A percentile compares a stretch with the other conserved stretches of the same genome.
Evolutionary conservation across 1,140 invertebrate species (phyloP).

Genomic region (Oncopodura yosiiana): DNA sequence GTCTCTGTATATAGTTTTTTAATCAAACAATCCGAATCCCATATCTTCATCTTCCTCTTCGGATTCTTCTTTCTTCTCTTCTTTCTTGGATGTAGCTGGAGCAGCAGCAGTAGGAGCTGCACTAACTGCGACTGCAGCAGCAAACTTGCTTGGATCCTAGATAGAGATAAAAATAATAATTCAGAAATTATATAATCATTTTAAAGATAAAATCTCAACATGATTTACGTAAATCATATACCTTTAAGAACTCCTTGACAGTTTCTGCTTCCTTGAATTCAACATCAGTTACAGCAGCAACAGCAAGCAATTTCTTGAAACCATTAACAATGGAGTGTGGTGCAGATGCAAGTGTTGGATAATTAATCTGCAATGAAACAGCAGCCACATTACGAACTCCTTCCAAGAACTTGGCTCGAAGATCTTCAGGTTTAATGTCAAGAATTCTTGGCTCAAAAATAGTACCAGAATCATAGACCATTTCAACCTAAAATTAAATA

Average conservation of each 20-base stretch:
- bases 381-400: conserved; percentile 90
- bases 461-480: conserved; percentile 97
- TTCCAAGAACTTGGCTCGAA: conserved; percentile 49
- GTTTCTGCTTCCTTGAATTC: conserved; percentile 88
- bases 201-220: conserved; percentile 2
- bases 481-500: conserved; percentile 43
- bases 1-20: no score
- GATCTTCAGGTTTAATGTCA: conserved; percentile 95
- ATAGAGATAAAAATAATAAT: conserved; percentile 37
- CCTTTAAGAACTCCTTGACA: conserved; percentile 82
- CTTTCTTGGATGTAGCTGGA: conserved; percentile 58
- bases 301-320: conserved; percentile 93
- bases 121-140: conserved; percentile 51
- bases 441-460: conserved; percentile 93
- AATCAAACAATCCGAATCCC: conserved; percentile 93
- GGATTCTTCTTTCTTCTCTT: conserved; percentile 61
- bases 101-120: conserved; percentile 49
- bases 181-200: background rate
- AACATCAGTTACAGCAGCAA: conserved; percentile 90
- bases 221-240: conserved; percentile 36
- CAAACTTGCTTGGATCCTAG: conserved; percentile 88
- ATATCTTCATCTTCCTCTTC: conserved; percentile 88
- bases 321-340: conserved; percentile 96
- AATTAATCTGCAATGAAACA: conserved; percentile 86
- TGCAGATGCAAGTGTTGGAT: conserved; percentile 90